Evolutionary conservation across 2,113 vertebrate species (phyloP), one percentile per base, ranked within the genome.

Genomic region (Emydocephalus ijimae): DNA sequence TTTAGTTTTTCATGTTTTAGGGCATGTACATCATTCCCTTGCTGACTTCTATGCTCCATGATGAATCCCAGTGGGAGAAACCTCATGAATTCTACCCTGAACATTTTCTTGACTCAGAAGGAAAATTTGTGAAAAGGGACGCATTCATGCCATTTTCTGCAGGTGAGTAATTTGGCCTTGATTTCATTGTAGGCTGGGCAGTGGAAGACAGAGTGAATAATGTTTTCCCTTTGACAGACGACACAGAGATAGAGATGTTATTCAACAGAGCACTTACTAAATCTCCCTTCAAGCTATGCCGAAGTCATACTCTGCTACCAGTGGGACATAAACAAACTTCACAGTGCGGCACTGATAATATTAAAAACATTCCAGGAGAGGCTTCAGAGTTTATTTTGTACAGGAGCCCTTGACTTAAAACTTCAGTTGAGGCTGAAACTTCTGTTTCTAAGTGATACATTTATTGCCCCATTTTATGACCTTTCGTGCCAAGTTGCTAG

Each of bases 81-180:
- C 96, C 98, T 88, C 90, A 96, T 0, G 20, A 45, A 6, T 98
- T 98, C 94, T 96, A 97, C 20, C 97, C 97, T 4, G 95, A 96
- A 52, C 96, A 98, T 92, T 98, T 98, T 56, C 97, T 98, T 20
- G 96, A 96, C 0, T 48, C 93, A 18, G 89, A 95, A 0, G 95
- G 97, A 45, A 97, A 96, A 56, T 98, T 98, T 90, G 54, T 97
- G 92, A 98, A 96, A 96, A 97, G 52, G 95, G 97, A 97, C 3
- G 97, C 96, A 56, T 98, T 98, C 94, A 94, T 98, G 90, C 97
- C 98, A 43, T 98, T 98, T 92, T 98, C 97, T 92, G 93, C 95
- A 96, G 96, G 96, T 97, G 93, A 93, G 29, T 69, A 69, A 12
- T 69, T n/a, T 74, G 64, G 61, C n/a, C n/a, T 14, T 18, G 64